Conservation (phyloP, 2,888 invertebrate genomes). For the Hydrotaea diabolus region DNA sequence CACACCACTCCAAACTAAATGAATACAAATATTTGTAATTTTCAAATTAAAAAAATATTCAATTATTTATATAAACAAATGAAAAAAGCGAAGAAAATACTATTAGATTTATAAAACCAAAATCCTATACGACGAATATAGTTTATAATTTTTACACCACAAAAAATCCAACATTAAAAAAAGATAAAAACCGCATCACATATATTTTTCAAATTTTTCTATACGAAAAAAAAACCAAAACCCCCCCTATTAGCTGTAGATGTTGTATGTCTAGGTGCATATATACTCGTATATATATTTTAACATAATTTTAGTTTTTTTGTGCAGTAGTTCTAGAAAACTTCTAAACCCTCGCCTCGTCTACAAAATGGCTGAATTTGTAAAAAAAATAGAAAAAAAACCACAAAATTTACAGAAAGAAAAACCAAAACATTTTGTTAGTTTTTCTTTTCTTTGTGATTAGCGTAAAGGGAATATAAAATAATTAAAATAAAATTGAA, state of each 20-base stretch:
- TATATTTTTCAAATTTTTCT: not conserved
- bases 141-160: constrained; percentile 41
- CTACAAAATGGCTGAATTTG: too few species aligned
- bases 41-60: not conserved
- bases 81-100: not conserved
- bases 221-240: not conserved
- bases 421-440: too few species aligned
- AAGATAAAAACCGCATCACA: not conserved
- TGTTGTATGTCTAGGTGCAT: too few species aligned
- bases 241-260: not conserved
- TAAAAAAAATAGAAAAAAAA: too few species aligned
- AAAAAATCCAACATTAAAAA: too few species aligned
- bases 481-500: not conserved
- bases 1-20: too few species aligned
- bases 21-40: not conserved
- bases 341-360: not conserved
- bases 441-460: too few species aligned
- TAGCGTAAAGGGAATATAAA: too few species aligned
- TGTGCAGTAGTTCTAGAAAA: not conserved
- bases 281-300: too few species aligned
- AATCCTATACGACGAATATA: constrained; percentile 44
- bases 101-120: not conserved
- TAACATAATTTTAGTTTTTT: not conserved
- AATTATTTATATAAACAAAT: not conserved
- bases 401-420: too few species aligned